phyloP scores from a whole-genome alignment of 2,113 vertebrate species.

The Ageneiosus marmoratus region DNA sequence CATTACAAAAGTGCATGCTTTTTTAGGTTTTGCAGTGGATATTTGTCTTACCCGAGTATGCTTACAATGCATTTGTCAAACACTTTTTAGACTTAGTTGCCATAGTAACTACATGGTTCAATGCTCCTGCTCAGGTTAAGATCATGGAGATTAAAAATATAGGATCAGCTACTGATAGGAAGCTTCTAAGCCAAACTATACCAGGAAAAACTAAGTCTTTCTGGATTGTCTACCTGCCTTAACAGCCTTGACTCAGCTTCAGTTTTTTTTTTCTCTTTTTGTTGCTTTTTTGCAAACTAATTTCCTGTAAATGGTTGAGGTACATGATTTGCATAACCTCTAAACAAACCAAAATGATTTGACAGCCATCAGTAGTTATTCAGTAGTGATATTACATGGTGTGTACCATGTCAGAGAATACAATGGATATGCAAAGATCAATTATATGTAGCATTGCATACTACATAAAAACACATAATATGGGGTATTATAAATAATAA shows the following conservation, averaged over 20 bases:
- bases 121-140: neutral
- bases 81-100: slow-evolving; percentile 33
- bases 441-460: neutral
- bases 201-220: neutral
- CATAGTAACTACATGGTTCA: slow-evolving; percentile 47
- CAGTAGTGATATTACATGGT: neutral
- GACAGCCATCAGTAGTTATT: neutral
- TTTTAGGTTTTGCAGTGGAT: neutral
- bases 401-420: neutral
- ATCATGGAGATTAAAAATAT: neutral
- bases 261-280: neutral
- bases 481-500: too few relatives aligned
- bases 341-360: neutral
- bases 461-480: too few relatives aligned
- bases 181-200: neutral
- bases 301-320: neutral
- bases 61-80: slow-evolving; percentile 28
- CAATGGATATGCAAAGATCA: neutral
- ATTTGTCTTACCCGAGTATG: slow-evolving; percentile 1
- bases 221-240: neutral
- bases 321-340: neutral
- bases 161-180: neutral
- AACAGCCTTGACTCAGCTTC: neutral
- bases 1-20: neutral
- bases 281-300: neutral